Percentiles rank a stretch among this genome's conserved stretches.
Conservation (phyloP, 2,113 vertebrate genomes). For the Hydrochoerus hydrochaeris region DNA sequence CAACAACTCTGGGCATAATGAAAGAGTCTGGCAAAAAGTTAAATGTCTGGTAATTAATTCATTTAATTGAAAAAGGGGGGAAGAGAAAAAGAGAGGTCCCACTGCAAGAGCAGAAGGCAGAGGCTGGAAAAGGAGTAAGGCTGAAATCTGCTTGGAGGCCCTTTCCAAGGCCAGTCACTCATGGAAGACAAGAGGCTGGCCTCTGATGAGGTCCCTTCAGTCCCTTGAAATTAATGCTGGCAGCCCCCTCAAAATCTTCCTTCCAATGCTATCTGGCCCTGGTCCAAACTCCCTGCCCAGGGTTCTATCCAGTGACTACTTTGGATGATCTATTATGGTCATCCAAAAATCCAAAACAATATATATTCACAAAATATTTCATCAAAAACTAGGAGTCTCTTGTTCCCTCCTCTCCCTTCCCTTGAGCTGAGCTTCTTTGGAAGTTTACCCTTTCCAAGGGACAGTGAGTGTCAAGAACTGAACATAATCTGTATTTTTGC, state of each 20-base stretch:
- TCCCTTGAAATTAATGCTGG: background rate
- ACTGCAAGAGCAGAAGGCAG: constrained; percentile 61
- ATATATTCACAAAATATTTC: background rate
- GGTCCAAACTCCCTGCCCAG: background rate
- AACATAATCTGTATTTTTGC: constrained; percentile 82
- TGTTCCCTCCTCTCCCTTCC: constrained; percentile 28
- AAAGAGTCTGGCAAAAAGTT: constrained; percentile 91
- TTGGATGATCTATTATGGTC: background rate
- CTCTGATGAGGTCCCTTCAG: background rate
- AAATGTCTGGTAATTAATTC: constrained; percentile 88
- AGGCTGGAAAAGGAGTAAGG: background rate
- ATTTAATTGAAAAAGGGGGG: constrained; percentile 83
- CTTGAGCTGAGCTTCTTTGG: background rate
- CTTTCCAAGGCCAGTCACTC: background rate
- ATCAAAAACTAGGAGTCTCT: background rate
- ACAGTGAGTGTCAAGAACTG: constrained; percentile 82
- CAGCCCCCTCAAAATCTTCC: background rate
- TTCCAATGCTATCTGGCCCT: background rate
- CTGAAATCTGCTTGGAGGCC: background rate
- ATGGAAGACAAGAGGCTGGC: background rate
- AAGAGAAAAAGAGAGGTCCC: constrained; percentile 54
- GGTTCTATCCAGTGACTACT: background rate
- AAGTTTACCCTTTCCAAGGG: constrained; percentile 60
- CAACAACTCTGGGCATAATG: constrained; percentile 87
- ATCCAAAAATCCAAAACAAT: constrained; percentile 44